Evolutionary conservation across 1,140 invertebrate genomes (phyloP).

Genomic region (Leguminivora glycinivorella): DNA sequence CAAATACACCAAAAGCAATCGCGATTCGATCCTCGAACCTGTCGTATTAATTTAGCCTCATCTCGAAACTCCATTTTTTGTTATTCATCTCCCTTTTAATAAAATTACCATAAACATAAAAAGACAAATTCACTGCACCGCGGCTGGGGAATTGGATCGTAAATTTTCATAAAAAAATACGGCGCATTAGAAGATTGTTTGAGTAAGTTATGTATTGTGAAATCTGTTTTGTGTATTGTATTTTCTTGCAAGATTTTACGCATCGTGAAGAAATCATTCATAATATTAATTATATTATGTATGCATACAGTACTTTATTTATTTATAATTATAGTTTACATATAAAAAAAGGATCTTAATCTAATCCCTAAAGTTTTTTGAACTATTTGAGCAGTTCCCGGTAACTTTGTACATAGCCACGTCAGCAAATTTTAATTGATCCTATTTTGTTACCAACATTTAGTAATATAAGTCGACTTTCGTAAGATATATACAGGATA

Average conservation of each 20-base stretch:
- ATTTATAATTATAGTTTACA: too few relatives aligned
- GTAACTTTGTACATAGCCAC: too few relatives aligned
- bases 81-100: constrained; percentile 29
- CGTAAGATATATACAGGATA: too few relatives aligned
- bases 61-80: background rate
- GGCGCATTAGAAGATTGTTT: background rate
- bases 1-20: background rate
- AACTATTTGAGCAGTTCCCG: too few relatives aligned
- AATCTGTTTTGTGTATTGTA: constrained; percentile 1
- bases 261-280: background rate
- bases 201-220: background rate
- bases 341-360: too few relatives aligned
- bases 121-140: constrained; percentile 24
- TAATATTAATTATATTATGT: too few relatives aligned
- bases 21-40: constrained; percentile 7
- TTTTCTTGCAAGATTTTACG: background rate
- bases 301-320: too few relatives aligned
- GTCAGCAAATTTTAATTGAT: too few relatives aligned
- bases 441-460: too few relatives aligned
- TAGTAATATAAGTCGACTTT: too few relatives aligned
- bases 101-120: constrained; percentile 28
- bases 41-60: constrained; percentile 10
- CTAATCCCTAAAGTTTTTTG: too few relatives aligned
- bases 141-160: background rate
- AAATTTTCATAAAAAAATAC: constrained; percentile 26